These are phyloP conservation scores for Vanessa atalanta DNA, from an alignment of 1,140 invertebrate species.

Conservation along the genomic window DNA sequence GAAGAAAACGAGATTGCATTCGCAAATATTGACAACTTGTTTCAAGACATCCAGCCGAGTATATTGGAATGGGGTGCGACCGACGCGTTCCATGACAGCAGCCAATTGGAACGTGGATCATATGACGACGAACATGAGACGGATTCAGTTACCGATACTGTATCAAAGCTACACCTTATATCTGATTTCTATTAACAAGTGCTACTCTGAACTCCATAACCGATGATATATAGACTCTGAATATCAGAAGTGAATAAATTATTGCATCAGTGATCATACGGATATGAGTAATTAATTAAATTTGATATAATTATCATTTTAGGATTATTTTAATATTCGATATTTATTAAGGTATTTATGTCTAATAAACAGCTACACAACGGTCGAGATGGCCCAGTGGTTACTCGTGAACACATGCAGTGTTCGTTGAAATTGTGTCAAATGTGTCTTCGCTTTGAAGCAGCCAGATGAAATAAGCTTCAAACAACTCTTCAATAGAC, in stretches of 20 bases:
- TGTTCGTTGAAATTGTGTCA: too few species aligned
- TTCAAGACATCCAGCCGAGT: conserved; percentile 18
- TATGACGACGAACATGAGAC: conserved; percentile 37
- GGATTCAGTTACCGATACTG: conserved; percentile 34
- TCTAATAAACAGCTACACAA: too few species aligned
- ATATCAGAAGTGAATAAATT: background rate
- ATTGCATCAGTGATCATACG: background rate
- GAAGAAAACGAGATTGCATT: conserved; percentile 16
- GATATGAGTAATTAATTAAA: too few species aligned
- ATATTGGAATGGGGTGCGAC: conserved; percentile 30
- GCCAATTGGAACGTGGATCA: conserved; percentile 38
- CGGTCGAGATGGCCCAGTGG: too few species aligned
- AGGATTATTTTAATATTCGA: too few species aligned
- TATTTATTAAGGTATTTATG: too few species aligned
- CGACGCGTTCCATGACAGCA: conserved; percentile 36
- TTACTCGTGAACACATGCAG: too few species aligned
- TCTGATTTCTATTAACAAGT: conserved; percentile 20
- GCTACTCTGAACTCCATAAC: background rate
- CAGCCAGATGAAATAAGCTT: too few species aligned
- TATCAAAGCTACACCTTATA: conserved; percentile 29
- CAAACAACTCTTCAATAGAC: too few species aligned
- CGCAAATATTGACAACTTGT: conserved; percentile 29
- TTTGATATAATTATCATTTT: too few species aligned
- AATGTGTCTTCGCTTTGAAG: too few species aligned
- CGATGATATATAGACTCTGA: background rate